A percentile compares a stretch with the other conserved stretches of the same genome.
phyloP scores from a whole-genome alignment of 2,797 vertebrate genomes.

The Xiphorhynchus erythropygius region DNA sequence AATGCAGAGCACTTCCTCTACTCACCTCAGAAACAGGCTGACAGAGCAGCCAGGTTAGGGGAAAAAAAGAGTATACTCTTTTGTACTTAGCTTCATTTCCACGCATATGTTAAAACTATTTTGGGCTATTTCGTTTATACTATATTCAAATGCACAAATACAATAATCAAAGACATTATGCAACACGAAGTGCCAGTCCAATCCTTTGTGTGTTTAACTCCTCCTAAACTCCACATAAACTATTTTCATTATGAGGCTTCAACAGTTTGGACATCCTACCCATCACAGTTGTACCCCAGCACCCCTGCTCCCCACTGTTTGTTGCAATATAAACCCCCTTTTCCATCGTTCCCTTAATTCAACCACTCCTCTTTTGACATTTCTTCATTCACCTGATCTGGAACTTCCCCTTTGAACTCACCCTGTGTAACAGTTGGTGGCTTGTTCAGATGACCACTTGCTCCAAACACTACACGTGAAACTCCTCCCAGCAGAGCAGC shows the following conservation, averaged over 20 bases:
- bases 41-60: neutral
- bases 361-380: neutral
- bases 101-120: neutral
- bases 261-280: neutral
- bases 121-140: neutral
- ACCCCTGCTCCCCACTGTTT: rapidly evolving
- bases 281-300: neutral
- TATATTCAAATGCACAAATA: neutral
- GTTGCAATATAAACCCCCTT: neutral
- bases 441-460: neutral
- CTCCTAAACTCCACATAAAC: neutral
- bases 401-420: neutral
- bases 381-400: neutral
- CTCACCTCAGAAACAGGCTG: neutral
- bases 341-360: neutral
- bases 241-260: neutral
- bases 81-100: neutral
- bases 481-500: neutral
- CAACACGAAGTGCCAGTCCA: neutral
- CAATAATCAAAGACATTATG: neutral
- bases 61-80: neutral
- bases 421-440: neutral
- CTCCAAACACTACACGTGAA: neutral
- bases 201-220: rapidly evolving
- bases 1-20: neutral